These are phyloP conservation scores for Sphaeridia pumilis DNA, from an alignment of 2,888 invertebrate species.

Conservation along the genomic window DNA sequence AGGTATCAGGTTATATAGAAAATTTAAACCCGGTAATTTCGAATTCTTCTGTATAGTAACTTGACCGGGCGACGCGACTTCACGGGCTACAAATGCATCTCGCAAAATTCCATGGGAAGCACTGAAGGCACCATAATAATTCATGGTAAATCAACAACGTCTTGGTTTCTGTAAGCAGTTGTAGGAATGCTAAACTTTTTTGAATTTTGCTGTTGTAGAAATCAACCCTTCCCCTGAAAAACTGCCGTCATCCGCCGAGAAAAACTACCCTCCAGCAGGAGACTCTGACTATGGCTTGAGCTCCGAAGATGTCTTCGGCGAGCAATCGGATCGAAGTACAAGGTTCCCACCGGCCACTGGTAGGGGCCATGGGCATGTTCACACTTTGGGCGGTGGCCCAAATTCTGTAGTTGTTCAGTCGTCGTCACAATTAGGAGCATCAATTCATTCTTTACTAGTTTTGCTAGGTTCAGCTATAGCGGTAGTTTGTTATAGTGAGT, in stretches of 20 bases:
- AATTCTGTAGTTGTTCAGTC: too few species aligned
- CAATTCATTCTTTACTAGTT: too few species aligned
- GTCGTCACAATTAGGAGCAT: too few species aligned
- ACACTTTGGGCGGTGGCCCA: too few species aligned
- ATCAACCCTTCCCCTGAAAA: conserved; percentile 21
- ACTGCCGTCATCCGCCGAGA: conserved; percentile 9
- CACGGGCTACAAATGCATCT: conserved; percentile 73
- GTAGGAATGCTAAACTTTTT: too few species aligned
- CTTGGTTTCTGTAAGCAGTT: too few species aligned
- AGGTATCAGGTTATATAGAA: too few species aligned
- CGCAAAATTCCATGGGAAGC: conserved; percentile 83
- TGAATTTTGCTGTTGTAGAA: conserved; percentile 18
- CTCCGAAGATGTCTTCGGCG: conserved; percentile 4
- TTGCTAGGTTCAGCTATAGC: too few species aligned
- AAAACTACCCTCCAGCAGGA: conserved; percentile 19
- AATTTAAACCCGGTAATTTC: neutral
- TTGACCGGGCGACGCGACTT: conserved; percentile 20
- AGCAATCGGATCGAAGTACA: conserved; percentile 15
- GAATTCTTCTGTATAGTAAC: conserved; percentile 9
- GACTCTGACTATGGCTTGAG: conserved; percentile 14
- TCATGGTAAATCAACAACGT: conserved; percentile 78
- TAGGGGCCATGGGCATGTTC: conserved; percentile 20
- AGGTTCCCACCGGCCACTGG: conserved; percentile 22
- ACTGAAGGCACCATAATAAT: conserved; percentile 79
- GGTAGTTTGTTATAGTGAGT: too few species aligned